These are phyloP conservation scores for Pantherophis vulpinus DNA, from an alignment of 2,797 vertebrate species.

Conservation along the genomic window DNA sequence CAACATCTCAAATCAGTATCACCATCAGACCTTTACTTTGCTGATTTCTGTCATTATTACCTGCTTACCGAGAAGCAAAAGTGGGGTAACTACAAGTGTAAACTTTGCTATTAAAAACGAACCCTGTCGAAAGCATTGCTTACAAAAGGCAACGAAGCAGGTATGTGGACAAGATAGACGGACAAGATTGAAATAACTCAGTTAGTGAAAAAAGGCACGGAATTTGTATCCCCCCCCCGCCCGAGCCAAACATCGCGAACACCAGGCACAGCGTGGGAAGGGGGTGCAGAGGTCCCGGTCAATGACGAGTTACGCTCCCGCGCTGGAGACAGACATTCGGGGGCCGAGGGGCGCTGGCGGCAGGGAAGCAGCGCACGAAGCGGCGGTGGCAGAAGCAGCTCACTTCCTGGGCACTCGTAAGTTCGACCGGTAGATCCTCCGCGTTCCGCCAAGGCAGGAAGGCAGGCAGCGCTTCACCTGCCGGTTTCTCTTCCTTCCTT, in stretches of 20 bases:
- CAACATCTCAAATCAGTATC: neutral
- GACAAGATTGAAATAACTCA: neutral
- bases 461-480: neutral
- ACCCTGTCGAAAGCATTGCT: neutral
- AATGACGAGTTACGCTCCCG: neutral
- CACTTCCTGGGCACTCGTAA: neutral
- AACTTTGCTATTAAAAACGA: neutral
- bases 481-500: neutral
- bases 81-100: neutral
- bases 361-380: neutral
- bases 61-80: neutral
- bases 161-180: neutral
- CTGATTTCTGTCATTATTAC: neutral
- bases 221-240: fast-evolving
- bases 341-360: neutral
- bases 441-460: neutral
- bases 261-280: too few species aligned
- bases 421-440: neutral
- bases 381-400: neutral
- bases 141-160: neutral
- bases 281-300: neutral
- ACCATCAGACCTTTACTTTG: neutral
- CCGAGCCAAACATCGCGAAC: neutral
- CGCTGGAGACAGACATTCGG: neutral
- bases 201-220: neutral